Evolutionary conservation across 2,888 invertebrate species (phyloP), one percentile per base, ranked within the genome.

Genomic region (Ischnus inquisitorius): DNA sequence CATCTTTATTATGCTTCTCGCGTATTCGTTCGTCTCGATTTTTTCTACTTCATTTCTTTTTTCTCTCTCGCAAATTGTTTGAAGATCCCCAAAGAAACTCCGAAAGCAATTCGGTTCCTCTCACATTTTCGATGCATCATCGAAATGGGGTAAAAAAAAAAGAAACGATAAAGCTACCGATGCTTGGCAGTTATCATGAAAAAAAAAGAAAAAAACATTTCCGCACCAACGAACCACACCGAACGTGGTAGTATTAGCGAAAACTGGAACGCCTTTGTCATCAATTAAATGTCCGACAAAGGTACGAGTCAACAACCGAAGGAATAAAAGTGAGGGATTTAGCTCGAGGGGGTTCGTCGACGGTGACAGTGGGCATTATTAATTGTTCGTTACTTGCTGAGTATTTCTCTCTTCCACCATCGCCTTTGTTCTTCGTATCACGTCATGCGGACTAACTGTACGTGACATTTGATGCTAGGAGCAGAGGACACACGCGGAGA

Each of bases 361-460:
- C 19, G 51, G 64, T 4, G 46, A 83, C 62, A 78, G 72, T n/a
- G 19, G 28, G 68, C 60, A 62, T 82, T 83, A 83, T 83, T 83
- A 83, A 83, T 83, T 75, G 79, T 75, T 64, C 74, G 48, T 79
- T 69, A 79, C 72, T 43, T 46, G 46, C 75, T 6, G 43, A 79
- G 46, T 54, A 34, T 83, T n/a, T n/a, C 75, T 34, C 41, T 6
- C 51, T 16, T 28, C 22, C 60, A 25, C 41, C 43, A 25, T 60
- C 65, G 71, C 54, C 76, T 76, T 83, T 83, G 67, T 79, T 79
- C 75, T 48, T 76, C 79, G 71, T 75, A 71, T 79, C 75, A 65
- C 76, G 75, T 71, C 75, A 76, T 57, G 41, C 64, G 83, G 19
- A 60, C 54, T 69, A 71, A 79, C 83, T 83, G 76, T 65, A 76